Percentiles rank a stretch among this genome's conserved stretches.
These are phyloP conservation scores for Leptodactylus fuscus DNA, from an alignment of 2,113 vertebrate genomes.

Conservation along the genomic window DNA sequence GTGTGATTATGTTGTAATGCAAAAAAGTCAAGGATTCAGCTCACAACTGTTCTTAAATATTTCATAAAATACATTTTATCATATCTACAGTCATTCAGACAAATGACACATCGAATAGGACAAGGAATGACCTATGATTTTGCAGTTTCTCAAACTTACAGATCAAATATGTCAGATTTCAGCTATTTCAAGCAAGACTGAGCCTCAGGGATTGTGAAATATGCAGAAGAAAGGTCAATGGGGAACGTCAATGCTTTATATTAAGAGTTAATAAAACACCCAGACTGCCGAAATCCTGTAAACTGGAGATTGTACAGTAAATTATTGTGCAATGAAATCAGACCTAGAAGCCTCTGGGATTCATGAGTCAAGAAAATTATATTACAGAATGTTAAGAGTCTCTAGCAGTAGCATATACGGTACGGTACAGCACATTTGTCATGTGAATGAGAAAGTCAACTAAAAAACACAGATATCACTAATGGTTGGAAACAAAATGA, in stretches of 20 bases:
- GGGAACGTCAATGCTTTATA: constrained; percentile 26
- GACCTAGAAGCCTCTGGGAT: constrained; percentile 8
- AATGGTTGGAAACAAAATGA: background rate
- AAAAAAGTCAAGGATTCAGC: background rate
- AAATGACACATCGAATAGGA: constrained; percentile 41
- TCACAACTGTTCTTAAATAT: background rate
- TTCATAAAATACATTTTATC: background rate
- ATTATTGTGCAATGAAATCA: constrained; percentile 31
- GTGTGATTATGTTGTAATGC: too few relatives aligned
- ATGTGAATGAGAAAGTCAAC: constrained; percentile 1
- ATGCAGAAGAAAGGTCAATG: constrained; percentile 52
- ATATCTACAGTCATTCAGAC: constrained; percentile 6
- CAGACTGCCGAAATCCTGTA: constrained; percentile 22
- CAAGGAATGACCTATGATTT: constrained; percentile 50
- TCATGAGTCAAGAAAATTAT: constrained; percentile 33
- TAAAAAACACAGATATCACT: background rate
- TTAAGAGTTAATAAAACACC: constrained; percentile 36
- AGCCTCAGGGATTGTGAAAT: constrained; percentile 30
- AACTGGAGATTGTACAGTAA: constrained; percentile 17
- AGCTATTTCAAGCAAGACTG: constrained; percentile 33
- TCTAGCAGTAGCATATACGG: too few relatives aligned
- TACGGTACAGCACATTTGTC: background rate
- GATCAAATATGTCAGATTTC: constrained; percentile 53
- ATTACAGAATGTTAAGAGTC: background rate
- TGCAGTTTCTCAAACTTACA: constrained; percentile 49